Evolutionary conservation across 1,140 invertebrate species (phyloP).

Genomic region (Dreissena rostriformis): DNA sequence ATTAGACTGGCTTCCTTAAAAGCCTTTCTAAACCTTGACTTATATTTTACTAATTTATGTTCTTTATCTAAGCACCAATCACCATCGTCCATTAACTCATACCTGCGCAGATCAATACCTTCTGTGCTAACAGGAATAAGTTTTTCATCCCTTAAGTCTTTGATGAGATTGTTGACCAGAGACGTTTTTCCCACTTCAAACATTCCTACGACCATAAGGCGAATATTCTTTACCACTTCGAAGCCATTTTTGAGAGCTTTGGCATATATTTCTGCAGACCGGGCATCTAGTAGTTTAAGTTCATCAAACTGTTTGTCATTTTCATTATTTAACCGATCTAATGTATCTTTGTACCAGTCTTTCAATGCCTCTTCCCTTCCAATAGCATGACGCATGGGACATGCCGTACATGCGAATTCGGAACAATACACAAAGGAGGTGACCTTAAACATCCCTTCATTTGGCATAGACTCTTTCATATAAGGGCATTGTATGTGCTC

Average conservation of each 20-base stretch:
- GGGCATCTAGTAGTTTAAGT: too few relatives aligned
- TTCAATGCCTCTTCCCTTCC: too few relatives aligned
- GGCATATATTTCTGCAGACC: too few relatives aligned
- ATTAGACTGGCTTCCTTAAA: not conserved
- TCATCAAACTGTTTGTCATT: too few relatives aligned
- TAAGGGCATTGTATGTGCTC: too few relatives aligned
- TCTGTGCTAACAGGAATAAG: not conserved
- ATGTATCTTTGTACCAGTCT: too few relatives aligned
- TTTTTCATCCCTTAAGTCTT: not conserved
- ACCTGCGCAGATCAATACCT: not conserved
- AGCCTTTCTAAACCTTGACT: not conserved
- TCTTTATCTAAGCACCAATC: not conserved
- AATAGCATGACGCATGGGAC: too few relatives aligned
- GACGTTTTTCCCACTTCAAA: conserved; percentile 46
- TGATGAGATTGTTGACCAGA: conserved; percentile 19
- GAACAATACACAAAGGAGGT: too few relatives aligned
- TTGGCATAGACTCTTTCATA: too few relatives aligned
- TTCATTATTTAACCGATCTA: too few relatives aligned
- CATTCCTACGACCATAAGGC: conserved; percentile 45
- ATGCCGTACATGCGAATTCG: too few relatives aligned
- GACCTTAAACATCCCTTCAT: too few relatives aligned
- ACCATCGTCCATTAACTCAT: not conserved
- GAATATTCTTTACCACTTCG: conserved; percentile 9
- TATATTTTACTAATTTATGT: not conserved
- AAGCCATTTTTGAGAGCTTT: not conserved